Evolutionary conservation across 2,113 vertebrate species (phyloP).

Genomic region (Pseudorectes ferrugineus): DNA sequence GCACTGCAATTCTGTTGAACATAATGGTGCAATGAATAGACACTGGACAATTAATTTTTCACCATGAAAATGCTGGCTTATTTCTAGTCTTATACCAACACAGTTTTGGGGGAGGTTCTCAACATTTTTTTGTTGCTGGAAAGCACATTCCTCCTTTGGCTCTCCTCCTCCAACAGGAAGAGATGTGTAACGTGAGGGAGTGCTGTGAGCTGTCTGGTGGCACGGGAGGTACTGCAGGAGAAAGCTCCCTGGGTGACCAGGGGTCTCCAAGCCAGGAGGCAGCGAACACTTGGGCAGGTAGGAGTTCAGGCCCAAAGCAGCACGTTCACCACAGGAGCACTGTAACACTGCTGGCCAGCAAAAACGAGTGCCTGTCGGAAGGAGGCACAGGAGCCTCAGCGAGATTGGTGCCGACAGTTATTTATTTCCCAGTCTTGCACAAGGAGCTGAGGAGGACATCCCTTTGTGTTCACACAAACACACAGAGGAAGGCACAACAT

Average conservation of each 20-base stretch:
- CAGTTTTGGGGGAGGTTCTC: background rate
- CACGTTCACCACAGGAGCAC: background rate
- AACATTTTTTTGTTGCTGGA: background rate
- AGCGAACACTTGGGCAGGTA: background rate
- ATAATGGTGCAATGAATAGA: accelerated
- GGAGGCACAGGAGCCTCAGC: background rate
- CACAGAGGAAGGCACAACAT: background rate
- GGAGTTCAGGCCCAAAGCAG: background rate
- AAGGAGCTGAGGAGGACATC: background rate
- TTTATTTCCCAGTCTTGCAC: background rate
- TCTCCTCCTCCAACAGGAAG: accelerated
- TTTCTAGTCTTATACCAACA: background rate
- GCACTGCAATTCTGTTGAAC: background rate
- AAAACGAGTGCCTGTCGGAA: background rate
- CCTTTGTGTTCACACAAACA: background rate
- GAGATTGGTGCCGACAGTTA: background rate
- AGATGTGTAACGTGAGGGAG: accelerated
- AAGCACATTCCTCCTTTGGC: background rate
- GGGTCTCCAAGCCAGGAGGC: background rate
- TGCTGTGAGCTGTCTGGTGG: background rate
- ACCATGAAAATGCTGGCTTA: background rate
- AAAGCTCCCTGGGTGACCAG: background rate
- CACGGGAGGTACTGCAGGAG: background rate
- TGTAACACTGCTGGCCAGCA: background rate
- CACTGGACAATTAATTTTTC: background rate